Percentiles rank a stretch among this genome's conserved stretches.
These are phyloP conservation scores for Argyrosomus regius DNA, from an alignment of 2,797 vertebrate genomes.

Conservation along the genomic window DNA sequence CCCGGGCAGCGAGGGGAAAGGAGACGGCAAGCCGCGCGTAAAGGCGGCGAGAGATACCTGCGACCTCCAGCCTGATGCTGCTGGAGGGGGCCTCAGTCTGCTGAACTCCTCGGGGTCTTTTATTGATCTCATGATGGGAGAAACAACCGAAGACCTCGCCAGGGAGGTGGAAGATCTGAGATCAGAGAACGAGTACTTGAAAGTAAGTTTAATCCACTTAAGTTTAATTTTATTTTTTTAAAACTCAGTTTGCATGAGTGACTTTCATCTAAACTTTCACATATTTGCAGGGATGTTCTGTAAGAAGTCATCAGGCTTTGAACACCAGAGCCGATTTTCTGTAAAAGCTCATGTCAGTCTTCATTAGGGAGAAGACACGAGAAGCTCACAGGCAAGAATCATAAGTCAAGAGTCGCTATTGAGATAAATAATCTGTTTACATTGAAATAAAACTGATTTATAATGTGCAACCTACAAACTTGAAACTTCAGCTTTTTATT, in stretches of 20 bases:
- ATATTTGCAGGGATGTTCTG: not conserved
- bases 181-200: slow-evolving; percentile 98
- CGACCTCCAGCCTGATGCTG: slow-evolving; percentile 57
- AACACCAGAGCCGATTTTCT: slow-evolving; percentile 58
- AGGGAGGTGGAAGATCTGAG: slow-evolving; percentile 94
- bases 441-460: not conserved
- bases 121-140: slow-evolving; percentile 87
- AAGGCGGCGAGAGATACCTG: slow-evolving; percentile 54
- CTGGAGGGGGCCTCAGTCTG: slow-evolving; percentile 79
- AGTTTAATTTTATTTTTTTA: not conserved
- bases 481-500: too few relatives aligned
- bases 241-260: not conserved
- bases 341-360: slow-evolving; percentile 59
- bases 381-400: slow-evolving; percentile 13
- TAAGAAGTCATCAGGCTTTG: slow-evolving; percentile 25
- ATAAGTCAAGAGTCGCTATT: slow-evolving; percentile 8
- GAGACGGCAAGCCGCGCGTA: slow-evolving; percentile 39
- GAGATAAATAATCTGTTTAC: not conserved
- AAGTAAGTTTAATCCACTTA: slow-evolving; percentile 84
- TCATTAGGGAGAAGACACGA: slow-evolving; percentile 51
- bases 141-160: slow-evolving; percentile 87
- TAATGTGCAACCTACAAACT: not conserved
- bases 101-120: slow-evolving; percentile 87
- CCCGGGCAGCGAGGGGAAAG: slow-evolving; percentile 36
- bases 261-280: not conserved